Percentiles rank a stretch among this genome's conserved stretches.
Conservation (phyloP, 53 echinoderm and acorn worm genomes). For the Henricia sp. region DNA sequence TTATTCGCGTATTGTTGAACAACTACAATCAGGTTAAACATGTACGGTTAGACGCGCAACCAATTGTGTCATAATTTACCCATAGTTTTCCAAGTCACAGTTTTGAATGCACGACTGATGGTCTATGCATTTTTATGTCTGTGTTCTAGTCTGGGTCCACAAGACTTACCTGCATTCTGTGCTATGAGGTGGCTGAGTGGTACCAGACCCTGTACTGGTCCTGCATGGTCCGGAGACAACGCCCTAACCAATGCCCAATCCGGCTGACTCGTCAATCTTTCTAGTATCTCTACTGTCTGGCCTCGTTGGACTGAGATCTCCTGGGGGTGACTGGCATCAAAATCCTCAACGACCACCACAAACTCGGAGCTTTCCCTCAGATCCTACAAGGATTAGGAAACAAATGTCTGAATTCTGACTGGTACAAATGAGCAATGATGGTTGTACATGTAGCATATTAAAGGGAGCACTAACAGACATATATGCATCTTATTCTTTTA, state of each 20-base stretch:
- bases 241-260: conserved; percentile 86
- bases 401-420: not conserved
- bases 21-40: no score
- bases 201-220: conserved; percentile 80
- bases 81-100: no score
- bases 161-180: conserved; percentile 45
- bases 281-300: conserved; percentile 86
- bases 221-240: conserved; percentile 63
- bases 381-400: conserved; percentile 64
- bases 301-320: conserved; percentile 80
- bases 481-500: no score
- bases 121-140: no score
- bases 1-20: no score
- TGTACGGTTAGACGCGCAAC: no score
- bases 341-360: conserved; percentile 85
- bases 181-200: conserved; percentile 54
- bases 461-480: no score
- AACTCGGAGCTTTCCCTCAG: conserved; percentile 84
- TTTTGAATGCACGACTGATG: no score
- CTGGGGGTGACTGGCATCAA: conserved; percentile 70
- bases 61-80: no score
- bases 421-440: not conserved
- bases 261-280: conserved; percentile 57
- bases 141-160: not conserved
- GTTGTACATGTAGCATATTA: not conserved